phyloP scores from a whole-genome alignment of 2,797 vertebrate species.

The Danio jaintianensis region DNA sequence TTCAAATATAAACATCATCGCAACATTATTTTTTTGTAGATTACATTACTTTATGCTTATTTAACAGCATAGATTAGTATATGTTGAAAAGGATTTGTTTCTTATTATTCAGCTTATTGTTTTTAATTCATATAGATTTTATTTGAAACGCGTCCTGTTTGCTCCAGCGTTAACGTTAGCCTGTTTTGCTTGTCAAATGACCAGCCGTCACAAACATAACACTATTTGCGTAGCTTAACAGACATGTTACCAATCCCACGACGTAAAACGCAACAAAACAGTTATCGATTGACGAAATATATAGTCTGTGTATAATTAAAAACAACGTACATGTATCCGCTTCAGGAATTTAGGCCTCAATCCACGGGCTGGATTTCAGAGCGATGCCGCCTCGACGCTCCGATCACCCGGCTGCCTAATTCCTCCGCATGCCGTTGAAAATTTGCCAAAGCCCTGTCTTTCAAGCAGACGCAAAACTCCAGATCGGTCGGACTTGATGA shows the following conservation, averaged over 20 bases:
- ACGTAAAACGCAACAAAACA: not conserved
- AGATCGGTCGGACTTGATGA: not conserved
- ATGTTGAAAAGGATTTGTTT: not conserved
- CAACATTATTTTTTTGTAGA: too few species aligned
- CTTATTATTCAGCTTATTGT: too few species aligned
- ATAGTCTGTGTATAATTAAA: not conserved
- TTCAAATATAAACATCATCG: too few species aligned
- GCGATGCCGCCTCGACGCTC: constrained; percentile 1
- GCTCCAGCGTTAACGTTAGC: constrained; percentile 19
- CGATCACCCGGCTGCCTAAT: not conserved
- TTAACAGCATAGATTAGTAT: not conserved
- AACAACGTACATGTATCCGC: constrained; percentile 17
- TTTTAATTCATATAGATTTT: not conserved
- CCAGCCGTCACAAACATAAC: constrained; percentile 24
- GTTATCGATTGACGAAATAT: not conserved
- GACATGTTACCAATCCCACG: not conserved
- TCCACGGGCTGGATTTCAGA: constrained; percentile 27
- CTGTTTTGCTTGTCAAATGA: constrained; percentile 47
- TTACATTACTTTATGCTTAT: not conserved
- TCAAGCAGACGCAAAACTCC: not conserved
- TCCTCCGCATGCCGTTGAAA: constrained; percentile 19
- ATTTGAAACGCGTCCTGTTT: not conserved
- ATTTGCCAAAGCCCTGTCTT: not conserved
- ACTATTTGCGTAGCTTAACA: constrained; percentile 36
- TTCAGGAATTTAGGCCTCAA: constrained; percentile 22